phyloP scores from a whole-genome alignment of 1,140 invertebrate genomes.

The Marisa cornuarietis region DNA sequence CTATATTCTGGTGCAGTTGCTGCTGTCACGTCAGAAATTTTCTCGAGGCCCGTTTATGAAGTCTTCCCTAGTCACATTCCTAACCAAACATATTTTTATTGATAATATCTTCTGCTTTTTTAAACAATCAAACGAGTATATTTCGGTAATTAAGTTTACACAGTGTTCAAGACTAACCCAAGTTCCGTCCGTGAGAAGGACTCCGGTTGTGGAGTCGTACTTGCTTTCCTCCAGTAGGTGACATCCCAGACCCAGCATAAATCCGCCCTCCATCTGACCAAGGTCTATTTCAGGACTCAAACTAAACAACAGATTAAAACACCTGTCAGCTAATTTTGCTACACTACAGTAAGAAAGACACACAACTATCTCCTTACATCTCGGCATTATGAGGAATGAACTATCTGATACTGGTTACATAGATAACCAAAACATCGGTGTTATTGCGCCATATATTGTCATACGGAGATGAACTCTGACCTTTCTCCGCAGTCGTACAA shows the following conservation, averaged over 20 bases:
- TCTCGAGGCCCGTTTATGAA: too few relatives aligned
- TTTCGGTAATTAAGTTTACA: background rate
- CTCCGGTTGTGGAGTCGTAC: slow-evolving; percentile 75
- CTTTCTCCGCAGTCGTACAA: slow-evolving; percentile 66
- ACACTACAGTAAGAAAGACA: too few relatives aligned
- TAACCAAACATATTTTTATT: background rate
- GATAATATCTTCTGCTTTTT: background rate
- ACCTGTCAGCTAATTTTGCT: too few relatives aligned
- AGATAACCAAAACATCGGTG: too few relatives aligned
- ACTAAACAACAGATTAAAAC: slow-evolving; percentile 26
- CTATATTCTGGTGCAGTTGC: too few relatives aligned
- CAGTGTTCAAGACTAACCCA: slow-evolving; percentile 70
- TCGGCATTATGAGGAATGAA: too few relatives aligned
- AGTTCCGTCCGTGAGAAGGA: slow-evolving; percentile 78
- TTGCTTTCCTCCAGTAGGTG: slow-evolving; percentile 80
- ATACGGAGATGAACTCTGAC: slow-evolving; percentile 23
- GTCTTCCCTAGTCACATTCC: background rate
- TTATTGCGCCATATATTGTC: too few relatives aligned
- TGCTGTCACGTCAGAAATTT: too few relatives aligned
- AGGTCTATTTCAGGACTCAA: slow-evolving; percentile 72
- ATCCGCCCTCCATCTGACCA: slow-evolving; percentile 88
- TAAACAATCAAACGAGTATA: background rate
- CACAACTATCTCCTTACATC: too few relatives aligned
- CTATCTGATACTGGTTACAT: too few relatives aligned
- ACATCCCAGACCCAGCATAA: slow-evolving; percentile 87